Evolutionary conservation across 2,888 invertebrate species (phyloP).

Genomic region (Zonitis immaculata): DNA sequence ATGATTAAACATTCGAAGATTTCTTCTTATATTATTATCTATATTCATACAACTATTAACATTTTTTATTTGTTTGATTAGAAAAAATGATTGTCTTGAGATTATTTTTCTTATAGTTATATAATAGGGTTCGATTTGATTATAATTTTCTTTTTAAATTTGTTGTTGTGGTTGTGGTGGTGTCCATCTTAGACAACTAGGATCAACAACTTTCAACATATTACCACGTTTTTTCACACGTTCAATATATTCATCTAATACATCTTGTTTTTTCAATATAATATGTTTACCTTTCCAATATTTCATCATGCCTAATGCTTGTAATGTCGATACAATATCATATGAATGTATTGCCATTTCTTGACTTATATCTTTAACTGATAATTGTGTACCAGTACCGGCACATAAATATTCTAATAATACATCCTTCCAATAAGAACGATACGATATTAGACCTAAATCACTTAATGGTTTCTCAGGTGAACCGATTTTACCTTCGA

Average conservation of each 20-base stretch:
- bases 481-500: conserved; percentile 97
- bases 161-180: conserved; percentile 55
- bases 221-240: conserved; percentile 69
- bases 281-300: conserved; percentile 97
- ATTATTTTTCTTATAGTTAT: too few species aligned
- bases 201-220: conserved; percentile 84
- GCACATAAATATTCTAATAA: conserved; percentile 86
- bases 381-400: conserved; percentile 81
- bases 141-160: background rate
- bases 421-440: conserved; percentile 98
- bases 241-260: conserved; percentile 87
- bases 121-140: too few species aligned
- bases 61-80: too few species aligned
- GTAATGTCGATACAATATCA: conserved; percentile 96
- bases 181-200: conserved; percentile 82
- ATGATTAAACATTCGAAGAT: background rate
- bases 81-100: background rate
- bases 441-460: conserved; percentile 93
- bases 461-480: conserved; percentile 98
- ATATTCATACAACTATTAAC: too few species aligned
- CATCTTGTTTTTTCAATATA: conserved; percentile 90
- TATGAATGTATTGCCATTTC: conserved; percentile 96
- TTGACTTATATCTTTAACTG: conserved; percentile 84
- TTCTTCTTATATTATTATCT: background rate
- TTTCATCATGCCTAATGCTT: conserved; percentile 95